These are phyloP conservation scores for Philereme vetulata DNA, from an alignment of 2,888 invertebrate genomes.

Conservation along the genomic window DNA sequence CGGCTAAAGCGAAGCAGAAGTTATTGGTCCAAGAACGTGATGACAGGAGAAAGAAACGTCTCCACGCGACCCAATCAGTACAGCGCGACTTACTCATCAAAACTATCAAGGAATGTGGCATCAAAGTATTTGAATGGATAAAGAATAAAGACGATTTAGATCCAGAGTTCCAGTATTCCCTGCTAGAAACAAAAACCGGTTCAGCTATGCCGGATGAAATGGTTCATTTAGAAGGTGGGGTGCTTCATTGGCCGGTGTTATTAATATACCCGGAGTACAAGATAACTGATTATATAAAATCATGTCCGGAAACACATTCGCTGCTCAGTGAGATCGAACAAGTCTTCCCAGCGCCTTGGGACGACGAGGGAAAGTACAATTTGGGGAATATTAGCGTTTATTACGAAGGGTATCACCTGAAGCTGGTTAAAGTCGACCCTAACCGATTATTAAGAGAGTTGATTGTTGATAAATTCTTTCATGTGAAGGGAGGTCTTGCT, in stretches of 20 bases:
- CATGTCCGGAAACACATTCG: slow-evolving; percentile 89
- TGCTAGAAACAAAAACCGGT: slow-evolving; percentile 8
- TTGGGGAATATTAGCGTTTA: slow-evolving; percentile 86
- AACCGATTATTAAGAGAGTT: slow-evolving; percentile 13
- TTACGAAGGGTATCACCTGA: slow-evolving; percentile 87
- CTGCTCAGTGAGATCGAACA: slow-evolving; percentile 76
- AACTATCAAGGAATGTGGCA: slow-evolving; percentile 72
- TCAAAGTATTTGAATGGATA: slow-evolving; percentile 79
- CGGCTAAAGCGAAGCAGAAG: slow-evolving; percentile 75
- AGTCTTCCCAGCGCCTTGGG: slow-evolving; percentile 90
- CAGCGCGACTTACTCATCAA: slow-evolving; percentile 66
- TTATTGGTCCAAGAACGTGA: slow-evolving; percentile 80
- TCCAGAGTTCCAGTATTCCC: slow-evolving; percentile 15
- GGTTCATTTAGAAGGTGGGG: slow-evolving; percentile 85
- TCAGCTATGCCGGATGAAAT: slow-evolving; percentile 66
- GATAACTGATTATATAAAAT: slow-evolving; percentile 93
- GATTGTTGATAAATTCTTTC: slow-evolving; percentile 74
- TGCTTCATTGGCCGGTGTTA: slow-evolving; percentile 93
- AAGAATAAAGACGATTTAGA: slow-evolving; percentile 49
- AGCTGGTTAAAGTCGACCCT: slow-evolving; percentile 84
- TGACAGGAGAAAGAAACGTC: slow-evolving; percentile 77
- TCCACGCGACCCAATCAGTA: slow-evolving; percentile 69
- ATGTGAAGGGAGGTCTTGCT: slow-evolving; percentile 86
- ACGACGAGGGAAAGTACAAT: slow-evolving; percentile 86
- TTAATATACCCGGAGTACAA: slow-evolving; percentile 95